Evolutionary conservation across 2,888 invertebrate species (phyloP), one percentile per base, ranked within the genome.

Genomic region (Hemicrepidius hirtus): DNA sequence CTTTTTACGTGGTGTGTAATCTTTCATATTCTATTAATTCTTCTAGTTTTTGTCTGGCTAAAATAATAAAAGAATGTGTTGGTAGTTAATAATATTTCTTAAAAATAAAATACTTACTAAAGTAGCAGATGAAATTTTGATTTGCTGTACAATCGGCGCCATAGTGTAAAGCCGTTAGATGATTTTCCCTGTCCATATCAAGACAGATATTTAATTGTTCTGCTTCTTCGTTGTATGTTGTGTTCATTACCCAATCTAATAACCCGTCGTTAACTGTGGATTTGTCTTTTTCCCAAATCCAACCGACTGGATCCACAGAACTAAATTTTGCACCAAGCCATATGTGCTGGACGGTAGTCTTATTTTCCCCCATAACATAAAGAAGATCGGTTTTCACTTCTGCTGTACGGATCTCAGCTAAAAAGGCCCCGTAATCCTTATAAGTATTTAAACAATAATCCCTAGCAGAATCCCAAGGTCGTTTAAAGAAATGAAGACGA

Each of bases 131-230:
- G 12, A 16, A 60, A 7, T 1, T 1, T n/a, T 60, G 60, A 12
- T 5, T 0, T 24, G 1, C 40, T 1, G 0, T 1, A 13, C 71
- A 71, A 2, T 16, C 10, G 16, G 71, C 81, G 0, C 89, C 89
- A 60, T 89, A 89, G 2, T 89, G 84, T 12, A 89, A 79, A 0
- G 88, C 87, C 4, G 83, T 85, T 1, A 88, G 80, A 66, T 89
- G 89, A 67, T 88, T 88, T 62, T 87, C 87, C 1, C 89, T 80
- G 70, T 89, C 89, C 74, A 89, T 80, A 76, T 89, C 89, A 1
- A 70, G 57, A 13, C 70, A 70, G 0, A 6, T 21, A 44, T 71
- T 71, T 4, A 3, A 6, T 0, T 5, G 0, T 28, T 71, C 71
- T 9, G 46, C 5, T 12, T 2, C 16, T 13, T 60, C n/a, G 4